These are phyloP conservation scores for Drosophila prolongata DNA, from an alignment of 2,888 invertebrate species.

Conservation along the genomic window DNA sequence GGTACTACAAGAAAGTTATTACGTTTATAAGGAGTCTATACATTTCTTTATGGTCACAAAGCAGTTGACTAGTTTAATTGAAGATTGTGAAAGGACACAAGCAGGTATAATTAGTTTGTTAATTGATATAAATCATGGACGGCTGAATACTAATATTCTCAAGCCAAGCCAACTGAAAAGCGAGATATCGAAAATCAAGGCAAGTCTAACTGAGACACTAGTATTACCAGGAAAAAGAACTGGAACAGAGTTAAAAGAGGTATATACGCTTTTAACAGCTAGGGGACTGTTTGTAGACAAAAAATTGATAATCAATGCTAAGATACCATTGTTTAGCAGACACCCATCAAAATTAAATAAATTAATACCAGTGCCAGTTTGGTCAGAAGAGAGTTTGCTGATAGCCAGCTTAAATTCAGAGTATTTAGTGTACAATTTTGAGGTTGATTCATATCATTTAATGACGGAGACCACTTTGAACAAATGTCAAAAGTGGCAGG, in stretches of 20 bases:
- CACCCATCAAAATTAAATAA: conserved; percentile 2
- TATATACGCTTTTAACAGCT: neutral
- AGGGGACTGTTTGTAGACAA: neutral
- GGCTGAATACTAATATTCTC: conserved; percentile 1
- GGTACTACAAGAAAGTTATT: too few species aligned
- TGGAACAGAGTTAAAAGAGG: neutral
- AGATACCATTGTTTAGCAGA: neutral
- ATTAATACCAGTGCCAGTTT: neutral
- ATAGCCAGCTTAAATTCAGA: too few species aligned
- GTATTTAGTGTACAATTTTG: too few species aligned
- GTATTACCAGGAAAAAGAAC: neutral
- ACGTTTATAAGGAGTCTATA: too few species aligned
- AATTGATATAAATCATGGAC: conserved; percentile 9
- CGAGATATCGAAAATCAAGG: neutral
- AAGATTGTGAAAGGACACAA: conserved; percentile 8
- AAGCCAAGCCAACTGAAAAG: neutral
- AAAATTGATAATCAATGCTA: neutral
- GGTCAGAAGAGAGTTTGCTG: too few species aligned
- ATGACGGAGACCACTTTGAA: too few species aligned
- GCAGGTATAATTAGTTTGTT: neutral
- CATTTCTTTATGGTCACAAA: conserved; percentile 1
- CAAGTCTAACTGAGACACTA: neutral
- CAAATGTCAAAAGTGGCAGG: too few species aligned
- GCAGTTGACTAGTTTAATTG: neutral
- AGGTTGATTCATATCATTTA: too few species aligned